Base-by-base conservation (phyloP, 2,113 vertebrate species). In the Aldabrachelys gigantea region DNA sequence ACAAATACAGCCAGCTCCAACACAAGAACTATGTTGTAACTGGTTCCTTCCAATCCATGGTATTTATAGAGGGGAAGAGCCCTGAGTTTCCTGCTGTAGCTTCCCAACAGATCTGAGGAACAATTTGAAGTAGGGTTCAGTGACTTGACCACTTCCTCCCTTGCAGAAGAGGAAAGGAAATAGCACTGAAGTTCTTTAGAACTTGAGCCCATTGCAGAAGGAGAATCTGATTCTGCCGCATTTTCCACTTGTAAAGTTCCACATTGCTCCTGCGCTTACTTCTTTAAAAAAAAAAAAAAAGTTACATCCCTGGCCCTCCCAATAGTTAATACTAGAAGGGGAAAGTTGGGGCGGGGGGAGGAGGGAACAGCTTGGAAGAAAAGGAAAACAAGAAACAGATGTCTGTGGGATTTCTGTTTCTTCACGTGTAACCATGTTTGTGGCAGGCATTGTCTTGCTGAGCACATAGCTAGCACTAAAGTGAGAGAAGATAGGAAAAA, bases 281-380 rank as follows among this genome's bases (percentile, higher is more conserved):
- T 3, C 57, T 31, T 62, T 31, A 12, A 13, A 6, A 29, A 59
- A 47, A 47, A 47, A 47, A 29, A 59, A 57, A 57, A 57, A 27
- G 56, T 53, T 53, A 53, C 16, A 52, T 2, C 52, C 52, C 11
- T 2, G 2, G 1, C 3, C 14, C 3, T 5, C 57, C 12, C 27
- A 31, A 31, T 38, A 38, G n/a, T 82, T 82, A 56, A 56, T 27
- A 38, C n/a, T 56, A 56, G 53, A 56, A 56, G 24, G n/a, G 14
- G 52, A 47, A 47, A 29, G 27, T 6, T 3, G 27, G 5, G 5
- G 47, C 2, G 8, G 47, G 27, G 5, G 27, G 57, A 6, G 50
- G 50, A 11, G 11, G 50, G 12, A 13, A 25, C 24, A 12, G 10
- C 10, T 59, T 29, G 57, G 57, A 62, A 62, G 14, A 31, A 62